Evolutionary conservation across 2,113 vertebrate species (phyloP), one percentile per base, ranked within the genome.

Genomic region (Callocephalon fimbriatum): DNA sequence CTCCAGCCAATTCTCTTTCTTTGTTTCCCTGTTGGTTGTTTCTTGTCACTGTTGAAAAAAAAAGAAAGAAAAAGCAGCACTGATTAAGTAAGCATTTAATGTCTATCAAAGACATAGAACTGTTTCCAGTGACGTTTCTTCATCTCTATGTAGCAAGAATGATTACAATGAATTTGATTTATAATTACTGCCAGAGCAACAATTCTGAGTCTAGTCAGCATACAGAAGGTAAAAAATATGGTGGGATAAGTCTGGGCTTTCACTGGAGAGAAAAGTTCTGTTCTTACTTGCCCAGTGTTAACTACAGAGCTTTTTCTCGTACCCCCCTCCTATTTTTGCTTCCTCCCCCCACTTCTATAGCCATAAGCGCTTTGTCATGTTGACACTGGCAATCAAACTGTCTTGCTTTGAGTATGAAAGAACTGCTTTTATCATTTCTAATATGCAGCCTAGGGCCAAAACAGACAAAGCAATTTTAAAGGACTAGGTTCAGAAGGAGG

Each of bases 361-460:
- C 88, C 95, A 78, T 40, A 23, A 92, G 93, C 90, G 2, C 67
- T 95, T 84, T 72, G 83, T 97, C 96, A 1, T 98, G 97, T 97
- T 97, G 96, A 96, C 97, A 95, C 97, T 97, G 80, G 97, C 97
- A 93, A 81, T 86, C 53, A 61, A 96, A 87, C 93, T 76, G 77
- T 42, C 90, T 66, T 92, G 94, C 96, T 96, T 87, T 72, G 66
- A 93, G 82, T 87, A 92, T 93, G 93, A 98, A 97, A 98, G 94
- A 87, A 80, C 84, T 80, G 71, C 97, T 97, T 98, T 97, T 98
- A 97, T 98, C 95, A 95, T 98, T 96, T 94, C 96, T 96, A 92
- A 94, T 80, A 48, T 18, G n/a, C 81, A 96, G 96, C 98, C 96
- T 74, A 7, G 76, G 96, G 98, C 98, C 97, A 97, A 97, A 98